Conservation (phyloP, 1,140 invertebrate genomes). For the Sipha flava region DNA sequence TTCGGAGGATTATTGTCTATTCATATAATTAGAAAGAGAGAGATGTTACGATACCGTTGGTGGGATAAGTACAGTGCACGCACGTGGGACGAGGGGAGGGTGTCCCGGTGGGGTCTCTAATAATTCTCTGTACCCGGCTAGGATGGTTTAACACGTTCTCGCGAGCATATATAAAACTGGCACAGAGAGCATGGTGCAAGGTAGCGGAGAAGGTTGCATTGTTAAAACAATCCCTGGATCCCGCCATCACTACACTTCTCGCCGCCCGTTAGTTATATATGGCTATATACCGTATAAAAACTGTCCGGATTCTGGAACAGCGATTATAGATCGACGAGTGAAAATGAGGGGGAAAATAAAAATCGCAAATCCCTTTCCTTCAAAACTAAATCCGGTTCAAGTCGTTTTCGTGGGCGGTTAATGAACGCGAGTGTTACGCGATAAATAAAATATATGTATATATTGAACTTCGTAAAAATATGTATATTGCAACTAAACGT, state of each 20-base stretch:
- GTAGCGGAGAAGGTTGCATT: background rate
- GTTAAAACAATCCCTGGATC: conserved; percentile 20
- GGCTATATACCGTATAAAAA: background rate
- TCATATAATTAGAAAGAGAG: background rate
- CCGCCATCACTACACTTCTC: background rate
- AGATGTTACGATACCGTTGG: background rate
- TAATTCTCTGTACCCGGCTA: background rate
- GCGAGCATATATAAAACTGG: no score
- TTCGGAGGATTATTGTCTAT: background rate
- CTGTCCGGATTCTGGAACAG: background rate
- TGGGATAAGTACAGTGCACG: background rate
- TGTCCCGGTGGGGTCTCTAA: background rate
- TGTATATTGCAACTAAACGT: no score
- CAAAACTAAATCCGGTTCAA: background rate
- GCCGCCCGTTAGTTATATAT: background rate
- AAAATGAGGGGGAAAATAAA: background rate
- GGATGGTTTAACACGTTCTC: conserved; percentile 5
- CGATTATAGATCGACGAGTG: background rate
- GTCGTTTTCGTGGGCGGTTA: no score
- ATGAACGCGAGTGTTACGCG: no score
- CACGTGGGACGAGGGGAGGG: background rate
- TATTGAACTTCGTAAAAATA: no score
- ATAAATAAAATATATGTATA: no score
- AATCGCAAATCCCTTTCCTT: background rate
- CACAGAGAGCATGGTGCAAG: no score